These are phyloP conservation scores for Torymus aiolomorphi DNA, from an alignment of 2,888 invertebrate genomes.

Conservation along the genomic window DNA sequence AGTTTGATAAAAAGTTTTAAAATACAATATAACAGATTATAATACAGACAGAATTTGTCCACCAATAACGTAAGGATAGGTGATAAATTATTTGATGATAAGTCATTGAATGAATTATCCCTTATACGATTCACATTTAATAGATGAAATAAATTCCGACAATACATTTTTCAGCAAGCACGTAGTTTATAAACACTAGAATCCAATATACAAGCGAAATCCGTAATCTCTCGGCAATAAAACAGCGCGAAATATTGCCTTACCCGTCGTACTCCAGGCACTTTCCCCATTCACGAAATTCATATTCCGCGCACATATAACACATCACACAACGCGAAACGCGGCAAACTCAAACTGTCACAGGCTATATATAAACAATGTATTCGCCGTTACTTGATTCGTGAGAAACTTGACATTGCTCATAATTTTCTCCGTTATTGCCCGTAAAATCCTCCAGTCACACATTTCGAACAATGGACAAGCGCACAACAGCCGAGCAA, in stretches of 20 bases:
- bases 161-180: too few relatives aligned
- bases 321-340: not conserved
- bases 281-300: not conserved
- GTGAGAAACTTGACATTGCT: slow-evolving; percentile 16
- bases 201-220: too few relatives aligned
- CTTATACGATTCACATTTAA: too few relatives aligned
- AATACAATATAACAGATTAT: too few relatives aligned
- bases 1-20: too few relatives aligned
- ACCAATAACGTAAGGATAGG: too few relatives aligned
- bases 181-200: too few relatives aligned
- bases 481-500: not conserved
- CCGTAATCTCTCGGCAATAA: not conserved
- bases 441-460: slow-evolving; percentile 28
- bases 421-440: slow-evolving; percentile 18
- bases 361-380: not conserved
- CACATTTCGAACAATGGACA: slow-evolving; percentile 1
- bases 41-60: too few relatives aligned
- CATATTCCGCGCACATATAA: not conserved
- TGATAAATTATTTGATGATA: too few relatives aligned
- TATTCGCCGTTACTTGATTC: too few relatives aligned
- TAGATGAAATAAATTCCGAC: too few relatives aligned
- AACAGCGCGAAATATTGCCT: not conserved
- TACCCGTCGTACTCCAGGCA: not conserved
- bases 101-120: too few relatives aligned
- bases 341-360: slow-evolving; percentile 7